phyloP scores from a whole-genome alignment of 2,113 vertebrate genomes.

The Falcunculus frontatus region DNA sequence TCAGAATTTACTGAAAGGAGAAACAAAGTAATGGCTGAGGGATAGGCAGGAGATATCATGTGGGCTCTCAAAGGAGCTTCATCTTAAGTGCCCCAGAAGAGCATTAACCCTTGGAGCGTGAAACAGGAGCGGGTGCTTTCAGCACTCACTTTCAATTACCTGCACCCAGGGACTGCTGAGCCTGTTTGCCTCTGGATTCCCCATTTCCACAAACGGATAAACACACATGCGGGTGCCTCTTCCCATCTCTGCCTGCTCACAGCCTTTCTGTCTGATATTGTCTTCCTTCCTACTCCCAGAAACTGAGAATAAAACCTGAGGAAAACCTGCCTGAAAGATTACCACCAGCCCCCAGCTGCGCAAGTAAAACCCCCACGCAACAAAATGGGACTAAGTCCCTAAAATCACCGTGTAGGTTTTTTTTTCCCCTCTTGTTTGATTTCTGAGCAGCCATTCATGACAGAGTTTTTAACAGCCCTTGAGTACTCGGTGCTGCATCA shows the following conservation, averaged over 20 bases:
- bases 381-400: neutral
- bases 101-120: slow-evolving; percentile 19
- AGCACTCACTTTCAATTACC: neutral
- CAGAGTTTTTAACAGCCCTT: slow-evolving; percentile 43
- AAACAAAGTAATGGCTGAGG: neutral
- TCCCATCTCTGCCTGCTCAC: neutral
- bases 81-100: neutral
- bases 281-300: neutral
- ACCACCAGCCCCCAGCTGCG: neutral
- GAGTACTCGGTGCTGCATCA: slow-evolving; percentile 31
- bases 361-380: neutral
- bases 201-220: neutral
- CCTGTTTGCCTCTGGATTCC: neutral
- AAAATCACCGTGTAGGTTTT: neutral
- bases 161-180: neutral
- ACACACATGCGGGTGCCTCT: neutral
- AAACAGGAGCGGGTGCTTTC: neutral
- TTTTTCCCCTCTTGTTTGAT: neutral
- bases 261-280: neutral
- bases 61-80: neutral
- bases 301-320: neutral
- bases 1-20: slow-evolving; percentile 31
- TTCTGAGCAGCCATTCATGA: slow-evolving; percentile 1
- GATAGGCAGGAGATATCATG: neutral
- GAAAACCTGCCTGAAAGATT: neutral